Evolutionary conservation across 2,888 invertebrate species (phyloP), one percentile per base, ranked within the genome.

Genomic region (Epistrophe eligans): DNA sequence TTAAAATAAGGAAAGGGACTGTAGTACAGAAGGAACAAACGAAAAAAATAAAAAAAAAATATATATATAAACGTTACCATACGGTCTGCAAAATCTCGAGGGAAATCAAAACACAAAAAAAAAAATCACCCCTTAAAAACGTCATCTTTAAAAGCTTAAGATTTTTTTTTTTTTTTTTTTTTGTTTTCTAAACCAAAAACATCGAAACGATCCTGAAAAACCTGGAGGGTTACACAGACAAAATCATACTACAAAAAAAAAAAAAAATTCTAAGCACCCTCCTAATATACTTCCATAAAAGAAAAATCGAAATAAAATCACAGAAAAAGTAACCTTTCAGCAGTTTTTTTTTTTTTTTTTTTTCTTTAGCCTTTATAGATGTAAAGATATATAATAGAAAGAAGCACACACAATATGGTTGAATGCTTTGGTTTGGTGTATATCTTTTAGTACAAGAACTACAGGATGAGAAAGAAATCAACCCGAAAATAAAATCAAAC

Each of bases 401-500:
- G 11, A 48, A 48, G 32, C 17, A 84, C 80, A 85, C 79, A 85
- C 84, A 85, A 81, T 81, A 85, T 85, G 77, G 73, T 85, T 57
- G 77, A 71, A 67, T 79, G 67, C 45, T 35, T 64, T 11, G 55
- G 50, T 70, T 43, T 55, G 11, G 15, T 35, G 77, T 58, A 62
- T 77, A 77, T 81, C 73, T 77, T 57, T 17, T 8, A 15, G 7
- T 15, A 13, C 5, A 7, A 67, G 55, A 77, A 24, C 24, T 24
- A 24, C 70, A 81, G 50, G 60, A 50, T 45, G 35, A 66, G 66
- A 77, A 80, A 52, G 80, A 84, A 81, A 85, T 81, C 85, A 85
- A 85, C 85, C 77, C 84, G 62, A 85, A 85, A 85, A 85, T 81
- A 85, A 85, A 85, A 85, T 85, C 81, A 85, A 81, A 77, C 81